Percentiles rank a stretch among this genome's conserved stretches.
Evolutionary conservation across 2,888 invertebrate genomes (phyloP).

Genomic region (Parascotia fuliginaria): DNA sequence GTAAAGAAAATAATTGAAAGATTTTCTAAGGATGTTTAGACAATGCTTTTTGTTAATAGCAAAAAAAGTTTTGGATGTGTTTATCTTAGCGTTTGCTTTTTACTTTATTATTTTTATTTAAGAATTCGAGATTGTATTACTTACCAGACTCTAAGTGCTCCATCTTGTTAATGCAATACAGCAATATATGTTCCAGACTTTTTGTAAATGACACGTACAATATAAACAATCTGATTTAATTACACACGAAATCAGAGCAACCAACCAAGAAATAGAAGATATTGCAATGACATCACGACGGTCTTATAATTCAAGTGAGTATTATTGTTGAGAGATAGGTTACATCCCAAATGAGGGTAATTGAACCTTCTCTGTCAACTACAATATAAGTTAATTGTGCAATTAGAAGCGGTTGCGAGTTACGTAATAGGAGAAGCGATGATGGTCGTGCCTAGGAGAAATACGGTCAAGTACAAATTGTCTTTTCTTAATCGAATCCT

Average conservation of each 20-base stretch:
- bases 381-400: slow-evolving; percentile 55
- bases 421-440: slow-evolving; percentile 43
- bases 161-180: background rate
- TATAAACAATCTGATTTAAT: background rate
- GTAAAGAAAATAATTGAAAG: no score
- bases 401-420: slow-evolving; percentile 48
- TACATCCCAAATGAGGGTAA: slow-evolving; percentile 41
- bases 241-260: slow-evolving; percentile 14
- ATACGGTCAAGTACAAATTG: slow-evolving; percentile 55
- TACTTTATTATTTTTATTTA: no score
- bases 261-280: slow-evolving; percentile 9
- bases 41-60: no score
- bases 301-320: slow-evolving; percentile 21
- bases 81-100: no score
- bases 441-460: slow-evolving; percentile 35
- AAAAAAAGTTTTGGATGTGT: no score
- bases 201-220: background rate
- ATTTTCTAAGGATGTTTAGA: no score
- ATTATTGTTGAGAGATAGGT: slow-evolving; percentile 26
- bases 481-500: slow-evolving; percentile 43
- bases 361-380: slow-evolving; percentile 49
- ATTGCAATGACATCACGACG: slow-evolving; percentile 10
- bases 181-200: background rate
- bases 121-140: no score
- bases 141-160: background rate